Conservation (phyloP, 2,113 vertebrate species). For the Oreocharis arfaki region DNA sequence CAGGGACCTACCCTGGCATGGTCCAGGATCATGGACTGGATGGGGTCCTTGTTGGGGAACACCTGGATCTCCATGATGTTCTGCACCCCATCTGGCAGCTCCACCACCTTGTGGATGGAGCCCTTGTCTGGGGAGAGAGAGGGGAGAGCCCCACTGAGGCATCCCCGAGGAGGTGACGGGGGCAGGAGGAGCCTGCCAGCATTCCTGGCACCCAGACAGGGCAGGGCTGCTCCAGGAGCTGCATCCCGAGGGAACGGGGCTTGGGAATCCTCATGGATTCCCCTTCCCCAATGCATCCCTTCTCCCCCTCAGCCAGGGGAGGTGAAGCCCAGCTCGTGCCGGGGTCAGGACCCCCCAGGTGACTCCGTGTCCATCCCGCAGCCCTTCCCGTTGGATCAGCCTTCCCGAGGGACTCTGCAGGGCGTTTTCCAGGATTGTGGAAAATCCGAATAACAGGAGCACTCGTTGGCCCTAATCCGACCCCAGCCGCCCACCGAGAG, state of each 20-base stretch:
- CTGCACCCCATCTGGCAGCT: neutral
- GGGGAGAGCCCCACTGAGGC: neutral
- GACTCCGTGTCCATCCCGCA: accelerated
- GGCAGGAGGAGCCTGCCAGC: neutral
- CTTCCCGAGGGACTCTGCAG: neutral
- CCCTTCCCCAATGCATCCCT: neutral
- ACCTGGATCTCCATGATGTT: constrained; percentile 76
- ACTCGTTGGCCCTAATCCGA: neutral
- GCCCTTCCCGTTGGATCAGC: neutral
- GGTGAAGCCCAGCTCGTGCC: neutral
- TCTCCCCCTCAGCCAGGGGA: neutral
- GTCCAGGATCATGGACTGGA: constrained; percentile 71
- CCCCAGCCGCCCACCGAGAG: neutral
- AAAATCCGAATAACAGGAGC: neutral
- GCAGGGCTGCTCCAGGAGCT: neutral
- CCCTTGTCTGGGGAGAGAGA: constrained; percentile 65
- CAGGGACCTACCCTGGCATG: constrained; percentile 51
- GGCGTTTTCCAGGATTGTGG: neutral
- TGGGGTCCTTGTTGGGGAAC: constrained; percentile 32
- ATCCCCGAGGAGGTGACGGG: accelerated
- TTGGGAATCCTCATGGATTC: neutral
- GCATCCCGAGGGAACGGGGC: neutral
- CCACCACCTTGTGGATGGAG: constrained; percentile 74
- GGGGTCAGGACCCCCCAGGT: neutral
- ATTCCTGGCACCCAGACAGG: neutral